Conservation (phyloP, 2,888 invertebrate species). For the Xylophagus ater region DNA sequence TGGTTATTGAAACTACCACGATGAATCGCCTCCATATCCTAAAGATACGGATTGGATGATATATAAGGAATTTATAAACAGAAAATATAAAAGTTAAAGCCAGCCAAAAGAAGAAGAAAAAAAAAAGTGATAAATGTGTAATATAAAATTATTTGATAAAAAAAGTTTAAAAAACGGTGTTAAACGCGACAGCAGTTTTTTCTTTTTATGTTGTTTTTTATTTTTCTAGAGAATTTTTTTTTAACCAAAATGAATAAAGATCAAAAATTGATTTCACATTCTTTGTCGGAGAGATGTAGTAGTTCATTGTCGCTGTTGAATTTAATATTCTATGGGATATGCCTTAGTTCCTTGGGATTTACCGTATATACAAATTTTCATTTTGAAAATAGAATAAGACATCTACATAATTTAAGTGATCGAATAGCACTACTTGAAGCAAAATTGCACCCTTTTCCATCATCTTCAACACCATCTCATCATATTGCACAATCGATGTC, state of each 20-base stretch:
- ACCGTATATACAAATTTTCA: constrained; percentile 35
- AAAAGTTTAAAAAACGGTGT: too few relatives aligned
- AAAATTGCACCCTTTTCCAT: constrained; percentile 22
- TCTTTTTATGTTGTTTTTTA: too few relatives aligned
- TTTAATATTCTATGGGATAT: constrained; percentile 35
- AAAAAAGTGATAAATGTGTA: too few relatives aligned
- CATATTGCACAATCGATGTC: constrained; percentile 2
- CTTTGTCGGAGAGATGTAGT: not conserved
- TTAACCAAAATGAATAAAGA: constrained; percentile 8
- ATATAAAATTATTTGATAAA: too few relatives aligned
- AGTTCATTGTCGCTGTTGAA: constrained; percentile 30
- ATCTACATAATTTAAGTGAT: constrained; percentile 35
- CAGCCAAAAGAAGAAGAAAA: too few relatives aligned
- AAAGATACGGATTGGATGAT: too few relatives aligned
- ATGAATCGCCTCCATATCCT: too few relatives aligned
- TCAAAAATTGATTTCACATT: not conserved
- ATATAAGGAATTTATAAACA: too few relatives aligned
- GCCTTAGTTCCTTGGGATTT: constrained; percentile 36
- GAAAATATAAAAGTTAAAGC: too few relatives aligned
- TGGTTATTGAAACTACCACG: too few relatives aligned
- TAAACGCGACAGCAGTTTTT: too few relatives aligned
- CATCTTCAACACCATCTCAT: constrained; percentile 2
- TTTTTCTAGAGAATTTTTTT: too few relatives aligned
- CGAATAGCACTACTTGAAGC: constrained; percentile 34
- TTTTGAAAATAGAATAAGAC: constrained; percentile 32